Base-by-base conservation (phyloP, 2,888 invertebrate species). In the Oscheius sp. region DNA sequence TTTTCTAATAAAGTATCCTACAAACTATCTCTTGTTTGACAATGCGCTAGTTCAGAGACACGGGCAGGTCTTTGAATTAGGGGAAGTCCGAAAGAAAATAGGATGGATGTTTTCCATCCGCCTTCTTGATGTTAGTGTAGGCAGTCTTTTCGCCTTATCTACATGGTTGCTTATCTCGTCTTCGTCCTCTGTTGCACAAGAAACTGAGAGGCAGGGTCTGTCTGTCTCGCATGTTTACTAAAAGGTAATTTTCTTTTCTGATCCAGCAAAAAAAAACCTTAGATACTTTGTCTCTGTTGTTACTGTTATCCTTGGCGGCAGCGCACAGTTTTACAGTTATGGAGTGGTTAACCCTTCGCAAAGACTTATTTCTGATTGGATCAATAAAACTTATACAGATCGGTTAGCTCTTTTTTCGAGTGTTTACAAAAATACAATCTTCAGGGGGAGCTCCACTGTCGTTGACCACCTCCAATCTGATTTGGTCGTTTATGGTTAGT, bases 401-500 rank as follows among this genome's bases (percentile, higher is more conserved):
- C 80, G 87, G 76, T 82, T 51, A 21, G 75, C 50, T 21, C n/a
- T 7, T 62, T 62, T 9, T 37, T 62, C 1, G 35, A 9, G 21
- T 37, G 13, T 60, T 60, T 10, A 21, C 57, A 57, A 29, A 29
- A 11, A 32, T 60, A 57, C 10, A 57, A 57, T n/a, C 50, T 68
- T 68, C 68, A 68, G 68, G 35, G 35, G 77, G 77, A n/a, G 70
- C 59, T 11, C 71, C 75, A 1, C 57, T 84, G 37, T 62, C 76
- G 10, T 57, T 80, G 33, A 85, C 85, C 11, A 63, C 77, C 55
- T 81, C 88, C 32, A 89, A 88, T 37, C 81, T 89, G 48, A 79
- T 90, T 32, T 90, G 89, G 89, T 89, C 90, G 0, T 85, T 90
- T 70, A 87, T 90, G 2, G 90, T 90, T 35, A 88, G 90, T 35